phyloP scores from a whole-genome alignment of 1,140 invertebrate species.

The Procambarus virginalis region DNA sequence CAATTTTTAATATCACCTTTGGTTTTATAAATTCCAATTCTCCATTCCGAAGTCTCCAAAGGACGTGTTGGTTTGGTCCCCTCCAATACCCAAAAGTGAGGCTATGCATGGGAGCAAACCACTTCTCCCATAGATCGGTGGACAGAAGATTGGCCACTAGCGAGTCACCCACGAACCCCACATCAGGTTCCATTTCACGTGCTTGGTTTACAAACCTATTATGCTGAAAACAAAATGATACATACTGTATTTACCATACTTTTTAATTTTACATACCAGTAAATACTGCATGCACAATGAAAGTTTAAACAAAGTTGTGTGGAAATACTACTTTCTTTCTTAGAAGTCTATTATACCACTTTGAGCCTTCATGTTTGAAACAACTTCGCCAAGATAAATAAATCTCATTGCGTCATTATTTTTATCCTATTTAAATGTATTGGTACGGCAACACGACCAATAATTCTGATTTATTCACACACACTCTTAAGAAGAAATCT shows the following conservation, averaged over 20 bases:
- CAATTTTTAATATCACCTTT: conserved; percentile 78
- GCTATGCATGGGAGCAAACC: conserved; percentile 90
- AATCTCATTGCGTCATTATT: too few relatives aligned
- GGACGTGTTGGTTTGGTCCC: conserved; percentile 90
- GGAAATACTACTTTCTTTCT: too few relatives aligned
- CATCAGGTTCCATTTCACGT: conserved; percentile 90
- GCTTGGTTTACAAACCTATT: conserved; percentile 86
- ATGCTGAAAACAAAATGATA: conserved; percentile 79
- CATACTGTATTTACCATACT: neutral
- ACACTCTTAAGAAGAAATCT: too few relatives aligned
- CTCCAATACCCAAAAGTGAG: conserved; percentile 93
- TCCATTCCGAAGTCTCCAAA: conserved; percentile 91
- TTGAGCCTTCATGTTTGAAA: too few relatives aligned
- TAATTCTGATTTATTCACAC: too few relatives aligned
- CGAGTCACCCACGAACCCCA: conserved; percentile 93
- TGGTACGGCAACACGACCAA: too few relatives aligned
- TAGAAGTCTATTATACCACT: too few relatives aligned
- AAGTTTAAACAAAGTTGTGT: too few relatives aligned
- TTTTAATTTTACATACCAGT: neutral
- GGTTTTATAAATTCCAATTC: conserved; percentile 90
- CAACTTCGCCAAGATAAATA: too few relatives aligned
- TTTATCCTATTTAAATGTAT: too few relatives aligned
- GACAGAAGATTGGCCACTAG: conserved; percentile 85
- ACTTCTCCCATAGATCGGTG: conserved; percentile 87
- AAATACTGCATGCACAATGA: neutral